These are phyloP conservation scores for Steinernema hermaphroditum DNA, from an alignment of 2,888 invertebrate genomes.

Conservation along the genomic window DNA sequence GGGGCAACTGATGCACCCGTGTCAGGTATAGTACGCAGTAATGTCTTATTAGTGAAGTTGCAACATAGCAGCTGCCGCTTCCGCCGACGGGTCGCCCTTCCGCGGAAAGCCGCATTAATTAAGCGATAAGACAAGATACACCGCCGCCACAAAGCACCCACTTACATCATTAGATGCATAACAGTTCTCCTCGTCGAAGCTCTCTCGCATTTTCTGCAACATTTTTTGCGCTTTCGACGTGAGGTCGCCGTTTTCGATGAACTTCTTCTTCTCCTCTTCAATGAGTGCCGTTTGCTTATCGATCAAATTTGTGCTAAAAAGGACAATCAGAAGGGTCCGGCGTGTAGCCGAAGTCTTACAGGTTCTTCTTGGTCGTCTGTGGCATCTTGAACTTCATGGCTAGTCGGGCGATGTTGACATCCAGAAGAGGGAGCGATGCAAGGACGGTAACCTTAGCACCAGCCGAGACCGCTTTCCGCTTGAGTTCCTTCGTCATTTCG, in stretches of 20 bases:
- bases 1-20: not conserved
- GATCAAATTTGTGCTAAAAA: conserved; percentile 16
- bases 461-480: not conserved
- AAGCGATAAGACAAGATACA: not conserved
- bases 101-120: conserved; percentile 10
- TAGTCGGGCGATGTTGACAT: conserved; percentile 3
- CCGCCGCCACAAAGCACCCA: not conserved
- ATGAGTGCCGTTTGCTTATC: conserved; percentile 35
- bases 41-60: conserved; percentile 17
- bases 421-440: not conserved
- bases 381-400: conserved; percentile 16
- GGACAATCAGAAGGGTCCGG: too few species aligned
- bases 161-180: conserved; percentile 21
- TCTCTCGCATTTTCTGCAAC: conserved; percentile 1
- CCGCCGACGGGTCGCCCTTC: not conserved
- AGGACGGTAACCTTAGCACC: conserved; percentile 4
- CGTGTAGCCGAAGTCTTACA: not conserved
- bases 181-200: conserved; percentile 6
- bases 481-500: not conserved
- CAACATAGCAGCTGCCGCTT: conserved; percentile 15
- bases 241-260: conserved; percentile 2
- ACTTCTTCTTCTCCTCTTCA: conserved; percentile 30
- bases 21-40: conserved; percentile 1
- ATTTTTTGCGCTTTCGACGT: not conserved
- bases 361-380: not conserved